Percentiles rank a stretch among this genome's conserved stretches.
Conservation (phyloP, 2,113 vertebrate species). For the Siniperca chuatsi region DNA sequence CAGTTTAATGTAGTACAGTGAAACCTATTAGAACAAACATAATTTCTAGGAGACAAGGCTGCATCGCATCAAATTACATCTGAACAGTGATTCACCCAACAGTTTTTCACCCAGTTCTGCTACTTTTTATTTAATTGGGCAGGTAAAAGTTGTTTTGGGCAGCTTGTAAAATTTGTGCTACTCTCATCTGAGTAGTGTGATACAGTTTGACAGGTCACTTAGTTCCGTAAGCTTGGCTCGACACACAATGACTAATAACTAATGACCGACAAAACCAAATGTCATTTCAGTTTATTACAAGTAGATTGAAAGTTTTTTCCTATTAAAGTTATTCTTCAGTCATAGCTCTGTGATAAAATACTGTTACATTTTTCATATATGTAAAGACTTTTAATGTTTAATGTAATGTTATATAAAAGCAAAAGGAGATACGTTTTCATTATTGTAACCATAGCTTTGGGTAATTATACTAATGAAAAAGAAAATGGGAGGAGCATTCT, state of each 20-base stretch:
- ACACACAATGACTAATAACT: background rate
- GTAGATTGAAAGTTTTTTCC: background rate
- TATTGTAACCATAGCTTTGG: background rate
- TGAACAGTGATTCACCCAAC: background rate
- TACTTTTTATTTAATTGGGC: background rate
- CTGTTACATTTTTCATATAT: background rate
- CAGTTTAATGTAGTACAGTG: background rate
- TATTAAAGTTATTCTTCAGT: background rate
- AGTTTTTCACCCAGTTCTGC: background rate
- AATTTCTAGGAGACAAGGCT: background rate
- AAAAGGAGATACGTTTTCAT: background rate
- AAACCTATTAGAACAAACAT: background rate
- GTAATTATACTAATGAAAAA: background rate
- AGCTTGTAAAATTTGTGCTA: background rate
- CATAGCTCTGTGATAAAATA: background rate
- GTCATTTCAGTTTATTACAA: background rate
- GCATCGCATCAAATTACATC: background rate
- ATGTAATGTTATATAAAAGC: background rate
- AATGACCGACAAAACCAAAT: background rate
- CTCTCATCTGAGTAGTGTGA: background rate
- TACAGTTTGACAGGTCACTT: background rate
- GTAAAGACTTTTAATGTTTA: background rate
- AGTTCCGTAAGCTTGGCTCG: background rate
- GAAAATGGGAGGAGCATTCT: background rate
- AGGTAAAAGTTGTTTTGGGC: background rate